Conservation (phyloP, 2,797 vertebrate species). For the Labeo calbasu region DNA sequence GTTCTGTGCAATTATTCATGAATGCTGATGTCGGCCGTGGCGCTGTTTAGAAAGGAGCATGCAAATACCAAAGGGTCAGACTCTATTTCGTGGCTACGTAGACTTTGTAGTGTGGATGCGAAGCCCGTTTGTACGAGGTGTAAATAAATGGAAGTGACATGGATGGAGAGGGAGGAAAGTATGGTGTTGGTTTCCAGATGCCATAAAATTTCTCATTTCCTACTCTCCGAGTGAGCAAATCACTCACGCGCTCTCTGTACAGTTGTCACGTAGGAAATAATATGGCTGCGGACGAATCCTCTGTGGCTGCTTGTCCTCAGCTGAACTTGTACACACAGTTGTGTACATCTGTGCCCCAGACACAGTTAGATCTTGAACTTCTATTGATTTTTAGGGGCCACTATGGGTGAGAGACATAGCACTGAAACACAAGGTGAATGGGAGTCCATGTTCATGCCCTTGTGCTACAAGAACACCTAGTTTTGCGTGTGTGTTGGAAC, state of each 20-base stretch:
- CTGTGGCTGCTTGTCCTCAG: conserved; percentile 59
- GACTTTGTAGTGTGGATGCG: neutral
- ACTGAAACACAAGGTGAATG: conserved; percentile 58
- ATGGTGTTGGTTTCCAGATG: conserved; percentile 32
- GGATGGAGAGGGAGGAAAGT: conserved; percentile 27
- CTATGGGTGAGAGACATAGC: conserved; percentile 63
- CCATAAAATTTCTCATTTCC: conserved; percentile 46
- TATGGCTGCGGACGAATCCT: conserved; percentile 59
- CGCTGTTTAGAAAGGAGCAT: conserved; percentile 49
- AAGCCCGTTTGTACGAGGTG: conserved; percentile 26
- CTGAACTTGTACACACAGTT: conserved; percentile 69
- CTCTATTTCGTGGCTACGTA: conserved; percentile 29
- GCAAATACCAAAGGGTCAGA: conserved; percentile 53
- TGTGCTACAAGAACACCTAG: conserved; percentile 59
- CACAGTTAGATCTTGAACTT: conserved; percentile 63
- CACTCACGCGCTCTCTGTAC: conserved; percentile 19
- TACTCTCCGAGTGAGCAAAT: conserved; percentile 40
- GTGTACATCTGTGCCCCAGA: conserved; percentile 63
- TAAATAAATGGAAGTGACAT: conserved; percentile 41
- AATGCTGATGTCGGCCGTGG: conserved; percentile 47
- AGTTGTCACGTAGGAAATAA: conserved; percentile 45
- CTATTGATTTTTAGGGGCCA: conserved; percentile 68
- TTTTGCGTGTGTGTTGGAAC: conserved; percentile 53
- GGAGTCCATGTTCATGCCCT: conserved; percentile 58
- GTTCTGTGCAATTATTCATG: conserved; percentile 54